Conservation (phyloP, 1,140 invertebrate species). For the Magallana ariakensis region DNA sequence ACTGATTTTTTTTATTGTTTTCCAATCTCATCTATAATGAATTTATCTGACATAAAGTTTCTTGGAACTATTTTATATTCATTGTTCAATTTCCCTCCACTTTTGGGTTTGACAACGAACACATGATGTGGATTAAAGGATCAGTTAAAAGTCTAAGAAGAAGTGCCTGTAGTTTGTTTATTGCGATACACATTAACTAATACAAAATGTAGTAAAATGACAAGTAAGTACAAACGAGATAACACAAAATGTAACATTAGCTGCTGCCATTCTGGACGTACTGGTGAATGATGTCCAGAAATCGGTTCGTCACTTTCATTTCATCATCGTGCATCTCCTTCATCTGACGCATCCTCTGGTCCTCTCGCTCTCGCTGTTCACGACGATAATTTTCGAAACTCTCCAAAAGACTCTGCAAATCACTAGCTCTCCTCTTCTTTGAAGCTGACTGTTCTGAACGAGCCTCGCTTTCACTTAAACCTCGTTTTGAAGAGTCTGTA, state of each 20-base stretch:
- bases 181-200: too few relatives aligned
- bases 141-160: too few relatives aligned
- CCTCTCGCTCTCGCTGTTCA: constrained; percentile 46
- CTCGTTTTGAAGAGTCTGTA: constrained; percentile 33
- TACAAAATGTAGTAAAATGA: too few relatives aligned
- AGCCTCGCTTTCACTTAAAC: background rate
- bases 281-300: constrained; percentile 53
- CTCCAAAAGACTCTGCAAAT: constrained; percentile 47
- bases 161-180: too few relatives aligned
- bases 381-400: constrained; percentile 54
- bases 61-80: too few relatives aligned
- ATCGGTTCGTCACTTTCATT: constrained; percentile 56
- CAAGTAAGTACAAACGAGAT: too few relatives aligned
- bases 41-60: too few relatives aligned
- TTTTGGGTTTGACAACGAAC: too few relatives aligned
- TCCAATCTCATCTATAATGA: too few relatives aligned
- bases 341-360: constrained; percentile 50
- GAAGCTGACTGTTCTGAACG: background rate
- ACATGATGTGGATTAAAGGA: too few relatives aligned
- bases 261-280: constrained; percentile 47
- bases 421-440: constrained; percentile 43
- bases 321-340: constrained; percentile 53
- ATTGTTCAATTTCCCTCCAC: too few relatives aligned
- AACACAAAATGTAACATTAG: background rate
- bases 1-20: too few relatives aligned